phyloP scores from a whole-genome alignment of 2,888 invertebrate genomes.

The Macrosiphum euphorbiae region DNA sequence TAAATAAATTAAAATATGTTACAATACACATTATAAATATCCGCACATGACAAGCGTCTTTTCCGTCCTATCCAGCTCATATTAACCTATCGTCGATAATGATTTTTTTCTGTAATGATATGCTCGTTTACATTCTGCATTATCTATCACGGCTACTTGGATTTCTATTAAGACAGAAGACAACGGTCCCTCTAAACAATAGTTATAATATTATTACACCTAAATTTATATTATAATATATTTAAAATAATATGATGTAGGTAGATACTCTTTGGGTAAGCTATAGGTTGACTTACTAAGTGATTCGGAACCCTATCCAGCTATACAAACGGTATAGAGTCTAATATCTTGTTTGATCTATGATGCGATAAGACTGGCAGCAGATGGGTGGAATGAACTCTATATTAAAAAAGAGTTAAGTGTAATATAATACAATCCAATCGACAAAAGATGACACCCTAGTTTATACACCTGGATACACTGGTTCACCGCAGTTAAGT shows the following conservation, averaged over 20 bases:
- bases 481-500: too few relatives aligned
- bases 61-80: slow-evolving; percentile 81
- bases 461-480: too few relatives aligned
- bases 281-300: slow-evolving; percentile 76
- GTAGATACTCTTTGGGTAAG: not conserved
- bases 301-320: slow-evolving; percentile 85
- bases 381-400: slow-evolving; percentile 82
- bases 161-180: slow-evolving; percentile 78
- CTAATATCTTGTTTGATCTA: slow-evolving; percentile 74
- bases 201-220: not conserved
- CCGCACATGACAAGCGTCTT: slow-evolving; percentile 80
- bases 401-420: slow-evolving; percentile 70
- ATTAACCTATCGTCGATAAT: slow-evolving; percentile 71
- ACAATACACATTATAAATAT: not conserved
- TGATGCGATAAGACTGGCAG: slow-evolving; percentile 75
- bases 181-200: slow-evolving; percentile 76
- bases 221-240: not conserved
- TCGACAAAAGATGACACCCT: too few relatives aligned
- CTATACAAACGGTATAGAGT: slow-evolving; percentile 79
- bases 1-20: not conserved
- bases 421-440: too few relatives aligned
- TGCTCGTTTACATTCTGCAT: slow-evolving; percentile 75
- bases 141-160: slow-evolving; percentile 79
- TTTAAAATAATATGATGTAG: not conserved
- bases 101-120: slow-evolving; percentile 73